Percentiles rank a stretch among this genome's conserved stretches.
Evolutionary conservation across 2,888 invertebrate species (phyloP).

Genomic region (Drosophila mimica): DNA sequence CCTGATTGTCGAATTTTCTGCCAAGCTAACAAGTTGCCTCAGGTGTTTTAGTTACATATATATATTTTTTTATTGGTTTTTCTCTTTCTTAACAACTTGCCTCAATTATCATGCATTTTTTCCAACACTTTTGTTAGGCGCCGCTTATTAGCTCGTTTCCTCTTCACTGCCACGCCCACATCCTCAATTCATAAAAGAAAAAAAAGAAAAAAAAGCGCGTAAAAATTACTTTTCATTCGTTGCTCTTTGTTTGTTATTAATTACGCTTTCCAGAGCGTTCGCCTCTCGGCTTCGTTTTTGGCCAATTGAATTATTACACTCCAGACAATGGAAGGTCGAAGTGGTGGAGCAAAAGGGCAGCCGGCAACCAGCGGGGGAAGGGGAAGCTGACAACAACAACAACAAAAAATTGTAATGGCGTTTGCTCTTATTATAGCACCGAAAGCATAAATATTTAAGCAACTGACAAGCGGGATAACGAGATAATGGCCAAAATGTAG

Average conservation of each 20-base stretch:
- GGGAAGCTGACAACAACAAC: background rate
- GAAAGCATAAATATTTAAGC: slow-evolving; percentile 76
- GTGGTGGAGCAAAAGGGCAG: slow-evolving; percentile 7
- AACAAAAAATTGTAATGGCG: slow-evolving; percentile 58
- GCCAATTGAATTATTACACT: slow-evolving; percentile 74
- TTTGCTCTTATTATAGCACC: slow-evolving; percentile 72
- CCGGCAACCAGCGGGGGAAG: slow-evolving; percentile 1
- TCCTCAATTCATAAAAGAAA: slow-evolving; percentile 61
- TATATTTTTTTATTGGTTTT: slow-evolving; percentile 18
- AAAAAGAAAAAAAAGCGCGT: slow-evolving; percentile 3
- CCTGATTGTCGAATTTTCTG: slow-evolving; percentile 26
- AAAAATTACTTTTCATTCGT: slow-evolving; percentile 66
- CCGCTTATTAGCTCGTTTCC: slow-evolving; percentile 77
- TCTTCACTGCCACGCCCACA: slow-evolving; percentile 66
- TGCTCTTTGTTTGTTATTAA: slow-evolving; percentile 71
- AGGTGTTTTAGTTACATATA: slow-evolving; percentile 23
- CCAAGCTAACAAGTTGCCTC: slow-evolving; percentile 12
- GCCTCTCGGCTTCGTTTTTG: slow-evolving; percentile 56
- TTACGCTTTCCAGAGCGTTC: slow-evolving; percentile 61
- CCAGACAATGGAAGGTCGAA: slow-evolving; percentile 57
- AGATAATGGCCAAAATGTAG: slow-evolving; percentile 50
- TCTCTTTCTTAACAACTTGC: slow-evolving; percentile 40
- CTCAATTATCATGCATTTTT: slow-evolving; percentile 49
- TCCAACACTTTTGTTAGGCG: slow-evolving; percentile 69
- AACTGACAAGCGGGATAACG: slow-evolving; percentile 70